phyloP scores from a whole-genome alignment of 1,140 invertebrate genomes.

The Zaprionus africanus region DNA sequence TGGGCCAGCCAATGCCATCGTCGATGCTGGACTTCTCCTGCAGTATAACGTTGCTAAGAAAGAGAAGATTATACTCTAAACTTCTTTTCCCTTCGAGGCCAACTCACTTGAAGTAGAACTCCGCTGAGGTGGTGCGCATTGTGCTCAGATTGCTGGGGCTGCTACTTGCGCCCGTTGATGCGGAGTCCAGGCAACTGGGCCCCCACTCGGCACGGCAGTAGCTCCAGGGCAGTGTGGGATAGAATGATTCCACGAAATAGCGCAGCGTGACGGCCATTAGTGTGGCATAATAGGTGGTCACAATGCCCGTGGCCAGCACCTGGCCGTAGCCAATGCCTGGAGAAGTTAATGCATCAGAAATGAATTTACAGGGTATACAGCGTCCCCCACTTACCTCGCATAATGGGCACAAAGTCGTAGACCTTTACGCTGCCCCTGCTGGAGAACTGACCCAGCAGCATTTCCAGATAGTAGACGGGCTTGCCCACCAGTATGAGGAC shows the following conservation, averaged over 20 bases:
- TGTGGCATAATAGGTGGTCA: conserved; percentile 91
- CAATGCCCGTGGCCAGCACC: conserved; percentile 88
- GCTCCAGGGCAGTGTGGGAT: conserved; percentile 87
- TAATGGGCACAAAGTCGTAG: conserved; percentile 86
- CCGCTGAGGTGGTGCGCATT: conserved; percentile 85
- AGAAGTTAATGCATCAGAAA: neutral
- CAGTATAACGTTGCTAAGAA: conserved; percentile 87
- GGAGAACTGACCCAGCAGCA: conserved; percentile 91
- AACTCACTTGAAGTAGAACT: conserved; percentile 87
- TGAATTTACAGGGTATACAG: conserved; percentile 9
- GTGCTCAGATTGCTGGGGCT: neutral
- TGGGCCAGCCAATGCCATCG: conserved; percentile 89
- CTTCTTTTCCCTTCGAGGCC: neutral
- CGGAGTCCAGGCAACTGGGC: conserved; percentile 65
- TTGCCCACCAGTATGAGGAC: conserved; percentile 93
- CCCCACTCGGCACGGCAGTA: conserved; percentile 87
- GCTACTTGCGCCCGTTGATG: conserved; percentile 27
- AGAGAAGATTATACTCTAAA: neutral
- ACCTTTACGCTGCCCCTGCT: conserved; percentile 89
- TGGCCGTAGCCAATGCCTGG: conserved; percentile 91
- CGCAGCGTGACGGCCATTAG: conserved; percentile 90
- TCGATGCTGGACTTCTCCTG: conserved; percentile 88
- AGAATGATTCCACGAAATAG: conserved; percentile 88
- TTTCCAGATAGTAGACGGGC: conserved; percentile 96
- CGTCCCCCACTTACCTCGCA: conserved; percentile 86